Conservation (phyloP, 2,888 invertebrate species). For the Tetheella fluctuosa region DNA sequence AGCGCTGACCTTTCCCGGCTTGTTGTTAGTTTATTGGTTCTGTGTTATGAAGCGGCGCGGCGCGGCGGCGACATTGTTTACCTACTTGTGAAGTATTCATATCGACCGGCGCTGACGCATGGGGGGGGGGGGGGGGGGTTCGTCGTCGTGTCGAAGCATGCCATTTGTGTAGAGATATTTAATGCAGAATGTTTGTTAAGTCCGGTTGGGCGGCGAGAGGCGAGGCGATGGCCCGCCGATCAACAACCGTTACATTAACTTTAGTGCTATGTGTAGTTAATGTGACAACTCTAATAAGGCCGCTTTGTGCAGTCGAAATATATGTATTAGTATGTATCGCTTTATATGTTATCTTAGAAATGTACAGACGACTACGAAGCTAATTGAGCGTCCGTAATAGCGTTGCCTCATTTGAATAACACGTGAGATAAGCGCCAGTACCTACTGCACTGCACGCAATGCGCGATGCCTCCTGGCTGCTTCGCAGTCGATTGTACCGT, state of each 20-base stretch:
- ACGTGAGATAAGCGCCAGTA: background rate
- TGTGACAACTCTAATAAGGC: background rate
- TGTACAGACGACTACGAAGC: constrained; percentile 11
- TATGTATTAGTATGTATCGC: constrained; percentile 2
- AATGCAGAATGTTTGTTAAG: background rate
- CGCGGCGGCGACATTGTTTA: too few relatives aligned
- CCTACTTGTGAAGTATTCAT: too few relatives aligned
- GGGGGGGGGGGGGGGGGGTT: background rate
- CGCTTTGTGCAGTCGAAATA: constrained; percentile 4
- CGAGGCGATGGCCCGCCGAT: background rate
- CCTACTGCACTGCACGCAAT: background rate
- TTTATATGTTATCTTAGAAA: background rate
- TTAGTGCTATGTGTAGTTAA: background rate
- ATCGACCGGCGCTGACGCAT: too few relatives aligned
- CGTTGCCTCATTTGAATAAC: background rate
- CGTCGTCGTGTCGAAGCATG: constrained; percentile 1
- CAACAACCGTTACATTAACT: background rate
- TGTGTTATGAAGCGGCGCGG: constrained; percentile 13
- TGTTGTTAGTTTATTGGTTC: constrained; percentile 44
- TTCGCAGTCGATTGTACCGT: constrained; percentile 10
- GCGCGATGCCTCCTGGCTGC: background rate
- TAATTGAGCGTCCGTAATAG: background rate
- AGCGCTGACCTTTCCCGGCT: constrained; percentile 51
- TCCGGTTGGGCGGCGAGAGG: background rate
- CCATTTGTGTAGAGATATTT: background rate